phyloP scores from a whole-genome alignment of 2,113 vertebrate species.

The Lates calcarifer region DNA sequence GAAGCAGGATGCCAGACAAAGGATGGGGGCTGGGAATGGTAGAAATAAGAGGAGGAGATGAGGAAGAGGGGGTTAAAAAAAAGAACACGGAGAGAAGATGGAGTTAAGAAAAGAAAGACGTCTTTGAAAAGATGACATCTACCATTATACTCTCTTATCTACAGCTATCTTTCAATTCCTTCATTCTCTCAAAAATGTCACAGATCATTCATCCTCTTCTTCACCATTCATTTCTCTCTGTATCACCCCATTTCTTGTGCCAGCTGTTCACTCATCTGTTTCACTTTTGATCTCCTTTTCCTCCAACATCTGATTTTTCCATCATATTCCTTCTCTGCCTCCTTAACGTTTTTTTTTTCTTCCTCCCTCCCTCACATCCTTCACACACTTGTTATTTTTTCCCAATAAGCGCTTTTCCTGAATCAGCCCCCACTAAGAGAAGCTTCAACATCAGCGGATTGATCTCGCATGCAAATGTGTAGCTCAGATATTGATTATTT shows the following conservation, averaged over 20 bases:
- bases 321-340: slow-evolving; percentile 23
- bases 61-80: slow-evolving; percentile 24
- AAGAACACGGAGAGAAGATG: slow-evolving; percentile 4
- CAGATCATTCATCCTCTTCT: slow-evolving; percentile 61
- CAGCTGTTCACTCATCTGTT: slow-evolving; percentile 75
- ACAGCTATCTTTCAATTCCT: slow-evolving; percentile 41
- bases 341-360: slow-evolving; percentile 1
- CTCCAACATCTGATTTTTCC: slow-evolving; percentile 31
- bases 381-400: not conserved
- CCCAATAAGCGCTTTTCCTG: slow-evolving; percentile 13
- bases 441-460: not conserved
- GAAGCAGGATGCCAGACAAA: slow-evolving; percentile 70
- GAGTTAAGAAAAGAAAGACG: slow-evolving; percentile 34
- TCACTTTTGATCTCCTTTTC: slow-evolving; percentile 67
- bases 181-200: slow-evolving; percentile 49
- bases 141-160: slow-evolving; percentile 30
- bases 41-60: slow-evolving; percentile 53
- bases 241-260: slow-evolving; percentile 61
- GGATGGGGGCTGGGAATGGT: slow-evolving; percentile 66
- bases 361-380: not conserved
- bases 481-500: slow-evolving; percentile 50
- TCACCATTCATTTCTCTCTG: slow-evolving; percentile 63
- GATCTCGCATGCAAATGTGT: slow-evolving; percentile 32
- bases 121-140: slow-evolving; percentile 45
- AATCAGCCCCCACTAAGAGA: not conserved